Base-by-base conservation (phyloP, 2,888 invertebrate species). In the Drosophila ustulata region DNA sequence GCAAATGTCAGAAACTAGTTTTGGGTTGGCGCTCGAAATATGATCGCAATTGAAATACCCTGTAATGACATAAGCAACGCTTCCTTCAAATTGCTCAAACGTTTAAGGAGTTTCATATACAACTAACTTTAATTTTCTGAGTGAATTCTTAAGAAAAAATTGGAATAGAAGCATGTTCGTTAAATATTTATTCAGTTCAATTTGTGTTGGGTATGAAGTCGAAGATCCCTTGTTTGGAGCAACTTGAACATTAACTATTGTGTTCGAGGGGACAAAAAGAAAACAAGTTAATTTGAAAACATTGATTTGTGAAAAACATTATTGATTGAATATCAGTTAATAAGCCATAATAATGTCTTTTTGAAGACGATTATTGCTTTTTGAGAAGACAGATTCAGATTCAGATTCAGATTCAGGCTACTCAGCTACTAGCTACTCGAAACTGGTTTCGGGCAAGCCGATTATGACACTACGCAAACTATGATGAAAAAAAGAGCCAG, bases 391-490 rank as follows among this genome's bases (percentile, higher is more conserved):
- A 51, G 61, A 65, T 58, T 53, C 32, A 43, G 70, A 37, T 47
- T 47, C 41, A 6, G 45, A 45, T 37, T 34, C 18, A 6, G 45
- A 45, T 37, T 34, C 18, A 25, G 28, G 39, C n/a, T 28, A 13
- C 46, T 34, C 57, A 47, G 47, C 57, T 46, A 57, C 47, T 57
- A 5, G 3, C 57, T 46, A 57, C 47, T 57, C 13, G 3, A 37
- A 77, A 73, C 77, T 50, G 56, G 75, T 75, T 77, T 62, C 30
- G 25, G 7, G 23, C 61, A 52, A 65, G 61, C 61, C 58, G 71
- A 51, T 66, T 71, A 66, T 66, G 61, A 41, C 50, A 55, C 53
- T 51, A 46, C n/a, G 61, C 18, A 56, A 49, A 25, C 26, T 25
- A 46, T 34, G 53, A 28, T 52, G 30, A 18, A 45, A 8, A 46